Evolutionary conservation across 2,888 invertebrate species (phyloP).

Genomic region (Hipparchia sbordonii): DNA sequence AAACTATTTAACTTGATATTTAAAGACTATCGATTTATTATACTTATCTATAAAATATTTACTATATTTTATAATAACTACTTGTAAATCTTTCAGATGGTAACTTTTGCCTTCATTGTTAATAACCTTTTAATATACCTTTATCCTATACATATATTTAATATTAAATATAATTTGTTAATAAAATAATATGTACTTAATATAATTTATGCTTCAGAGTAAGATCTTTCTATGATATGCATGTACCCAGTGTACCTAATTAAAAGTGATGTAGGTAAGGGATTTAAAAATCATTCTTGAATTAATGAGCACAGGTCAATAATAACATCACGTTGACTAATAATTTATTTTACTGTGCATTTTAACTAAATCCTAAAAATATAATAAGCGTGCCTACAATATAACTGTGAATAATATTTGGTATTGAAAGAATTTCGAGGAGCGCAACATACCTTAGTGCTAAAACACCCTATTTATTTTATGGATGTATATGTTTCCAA

Average conservation of each 20-base stretch:
- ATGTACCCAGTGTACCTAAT: neutral
- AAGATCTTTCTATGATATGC: neutral
- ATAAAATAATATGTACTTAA: neutral
- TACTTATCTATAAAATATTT: constrained; percentile 18
- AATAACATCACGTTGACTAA: too few species aligned
- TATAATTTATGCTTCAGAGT: neutral
- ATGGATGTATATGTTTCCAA: neutral
- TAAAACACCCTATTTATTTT: neutral
- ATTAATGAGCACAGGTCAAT: neutral
- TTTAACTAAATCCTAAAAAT: neutral
- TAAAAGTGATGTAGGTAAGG: constrained; percentile 7
- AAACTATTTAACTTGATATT: constrained; percentile 41
- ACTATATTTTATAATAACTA: constrained; percentile 43
- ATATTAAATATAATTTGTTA: neutral
- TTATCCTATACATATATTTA: neutral
- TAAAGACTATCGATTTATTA: constrained; percentile 25
- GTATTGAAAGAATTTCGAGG: constrained; percentile 18
- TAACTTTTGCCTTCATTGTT: constrained; percentile 54
- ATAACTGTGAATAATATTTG: constrained; percentile 3
- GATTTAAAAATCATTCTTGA: neutral
- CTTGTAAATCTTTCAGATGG: constrained; percentile 55
- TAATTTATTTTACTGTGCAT: neutral
- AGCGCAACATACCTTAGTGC: constrained; percentile 24
- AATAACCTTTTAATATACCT: constrained; percentile 44
- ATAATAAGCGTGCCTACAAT: constrained; percentile 9